Evolutionary conservation across 1,140 invertebrate species (phyloP).

Genomic region (Leptinotarsa texana): DNA sequence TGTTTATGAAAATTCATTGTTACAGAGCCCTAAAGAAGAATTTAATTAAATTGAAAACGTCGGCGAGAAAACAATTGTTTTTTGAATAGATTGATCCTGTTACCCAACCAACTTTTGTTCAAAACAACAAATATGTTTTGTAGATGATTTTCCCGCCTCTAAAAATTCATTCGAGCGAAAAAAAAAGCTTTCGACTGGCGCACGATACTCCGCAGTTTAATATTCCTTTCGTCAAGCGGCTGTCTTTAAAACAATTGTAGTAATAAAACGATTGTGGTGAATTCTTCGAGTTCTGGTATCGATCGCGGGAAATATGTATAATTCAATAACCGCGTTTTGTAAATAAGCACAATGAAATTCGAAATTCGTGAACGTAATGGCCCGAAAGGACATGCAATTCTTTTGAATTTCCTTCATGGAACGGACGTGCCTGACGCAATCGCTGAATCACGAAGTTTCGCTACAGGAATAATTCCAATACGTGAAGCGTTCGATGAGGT

Average conservation of each 20-base stretch:
- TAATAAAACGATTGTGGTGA: slow-evolving; percentile 6
- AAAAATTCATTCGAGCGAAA: neutral
- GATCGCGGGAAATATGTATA: slow-evolving; percentile 6
- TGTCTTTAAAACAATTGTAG: slow-evolving; percentile 1
- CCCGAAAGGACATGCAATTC: slow-evolving; percentile 5
- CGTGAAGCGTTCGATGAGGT: neutral
- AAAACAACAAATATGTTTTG: too few species aligned
- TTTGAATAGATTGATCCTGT: too few species aligned
- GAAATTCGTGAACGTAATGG: slow-evolving; percentile 2
- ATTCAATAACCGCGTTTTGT: neutral
- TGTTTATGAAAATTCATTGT: too few species aligned
- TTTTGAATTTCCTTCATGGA: neutral
- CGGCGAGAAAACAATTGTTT: too few species aligned
- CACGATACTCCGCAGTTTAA: neutral
- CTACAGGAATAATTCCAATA: neutral
- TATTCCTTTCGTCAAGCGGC: neutral
- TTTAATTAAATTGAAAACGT: too few species aligned
- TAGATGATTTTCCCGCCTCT: neutral
- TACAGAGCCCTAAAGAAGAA: too few species aligned
- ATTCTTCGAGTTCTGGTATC: neutral
- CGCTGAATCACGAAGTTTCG: neutral
- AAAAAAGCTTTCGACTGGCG: neutral
- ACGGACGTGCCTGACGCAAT: neutral
- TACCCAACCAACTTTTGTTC: too few species aligned
- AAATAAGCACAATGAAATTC: slow-evolving; percentile 6